Evolutionary conservation across 2,797 vertebrate species (phyloP), one percentile per base, ranked within the genome.

Genomic region (Poeciliopsis presidionis): DNA sequence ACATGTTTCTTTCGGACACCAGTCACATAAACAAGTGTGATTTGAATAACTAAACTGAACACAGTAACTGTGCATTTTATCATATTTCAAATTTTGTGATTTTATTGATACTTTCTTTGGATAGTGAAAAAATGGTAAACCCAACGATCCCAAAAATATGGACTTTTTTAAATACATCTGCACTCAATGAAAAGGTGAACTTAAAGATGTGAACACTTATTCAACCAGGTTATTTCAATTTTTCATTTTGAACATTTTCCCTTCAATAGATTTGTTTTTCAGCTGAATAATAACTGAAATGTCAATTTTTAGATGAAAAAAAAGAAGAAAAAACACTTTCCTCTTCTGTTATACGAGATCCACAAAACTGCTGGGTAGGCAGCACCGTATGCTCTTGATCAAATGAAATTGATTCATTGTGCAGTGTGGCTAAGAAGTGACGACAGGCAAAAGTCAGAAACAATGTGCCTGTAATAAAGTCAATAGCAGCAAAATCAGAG

Each of bases 391-490:
- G 72, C 25, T 57, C n/a, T 18, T 41, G 51, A 74, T 74, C 36
- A 57, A 74, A 74, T 74, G 55, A 74, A 43, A 74, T 28, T 51
- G 55, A 57, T 74, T 18, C 72, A 55, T 45, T 28, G 72, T 74
- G 51, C 72, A 74, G 51, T 7, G n/a, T 18, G 12, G 36, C 39
- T 59, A 74, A 43, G 53, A 13, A 43, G 39, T 59, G 39, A 59
- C 12, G 14, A 16, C 2, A 12, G 47, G 49, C 73, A 59, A 74
- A 45, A 45, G 45, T 45, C 73, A 45, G 33, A 74, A 59, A 45
- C 53, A 41, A 45, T 16, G 41, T 45, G 39, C 41, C 73, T 45
- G 73, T 59, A 59, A n/a, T 74, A 74, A 59, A 74, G 41, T 25
- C 22, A 74, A 28, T 20, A 59, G 53, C 39, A 41, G 18, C 53